Evolutionary conservation across 53 echinoderm and acorn worm genomes (phyloP).

Genomic region (Glandiceps talaboti): DNA sequence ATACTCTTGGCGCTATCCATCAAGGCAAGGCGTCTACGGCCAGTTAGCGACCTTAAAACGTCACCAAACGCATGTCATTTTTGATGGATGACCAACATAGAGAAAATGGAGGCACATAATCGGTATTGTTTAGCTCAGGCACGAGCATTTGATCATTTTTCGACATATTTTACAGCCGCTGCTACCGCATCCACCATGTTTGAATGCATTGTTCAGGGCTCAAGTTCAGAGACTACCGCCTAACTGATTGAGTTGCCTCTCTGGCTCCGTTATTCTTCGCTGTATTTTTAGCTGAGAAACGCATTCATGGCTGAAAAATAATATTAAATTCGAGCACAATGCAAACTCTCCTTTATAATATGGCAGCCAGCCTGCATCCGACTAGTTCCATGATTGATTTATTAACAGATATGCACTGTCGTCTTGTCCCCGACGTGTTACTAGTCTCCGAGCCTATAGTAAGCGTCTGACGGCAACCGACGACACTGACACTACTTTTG

Average conservation of each 20-base stretch:
- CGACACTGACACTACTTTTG: neutral
- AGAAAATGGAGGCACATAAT: neutral
- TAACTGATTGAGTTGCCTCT: constrained; percentile 8
- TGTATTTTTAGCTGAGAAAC: neutral
- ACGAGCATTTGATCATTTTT: neutral
- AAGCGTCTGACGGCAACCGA: too few relatives aligned
- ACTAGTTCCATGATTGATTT: neutral
- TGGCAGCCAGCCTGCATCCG: neutral
- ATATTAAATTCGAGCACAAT: neutral
- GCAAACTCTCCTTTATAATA: neutral
- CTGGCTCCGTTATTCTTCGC: constrained; percentile 18
- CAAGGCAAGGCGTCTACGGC: neutral
- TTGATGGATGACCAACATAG: neutral
- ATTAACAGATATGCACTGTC: neutral
- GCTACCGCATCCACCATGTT: neutral
- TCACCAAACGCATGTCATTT: neutral
- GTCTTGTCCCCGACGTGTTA: neutral
- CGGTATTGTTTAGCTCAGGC: neutral
- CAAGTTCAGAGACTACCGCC: constrained; percentile 32
- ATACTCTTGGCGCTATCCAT: neutral
- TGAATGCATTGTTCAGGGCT: constrained; percentile 33
- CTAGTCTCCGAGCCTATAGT: too few relatives aligned
- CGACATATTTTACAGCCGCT: neutral
- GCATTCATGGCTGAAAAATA: neutral
- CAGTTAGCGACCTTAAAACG: neutral